A percentile compares a stretch with the other conserved stretches of the same genome.
Conservation (phyloP, 2,797 vertebrate species). For the Phaenicophaeus curvirostris region DNA sequence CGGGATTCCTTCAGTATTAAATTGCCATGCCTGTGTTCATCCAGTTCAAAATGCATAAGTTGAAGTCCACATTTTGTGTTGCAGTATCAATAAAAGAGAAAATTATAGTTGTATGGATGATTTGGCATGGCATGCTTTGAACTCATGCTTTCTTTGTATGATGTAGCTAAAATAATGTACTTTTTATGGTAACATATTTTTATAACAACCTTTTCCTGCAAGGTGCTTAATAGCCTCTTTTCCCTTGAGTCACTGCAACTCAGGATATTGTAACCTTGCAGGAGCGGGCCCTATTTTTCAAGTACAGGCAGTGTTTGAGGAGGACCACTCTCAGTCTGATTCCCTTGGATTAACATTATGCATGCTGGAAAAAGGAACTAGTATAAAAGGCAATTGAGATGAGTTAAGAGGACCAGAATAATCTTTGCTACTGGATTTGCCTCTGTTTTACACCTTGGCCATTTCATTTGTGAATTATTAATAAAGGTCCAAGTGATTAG, state of each 20-base stretch:
- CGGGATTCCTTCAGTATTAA: neutral
- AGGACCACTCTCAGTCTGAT: neutral
- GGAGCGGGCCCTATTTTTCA: neutral
- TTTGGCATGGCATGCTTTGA: neutral
- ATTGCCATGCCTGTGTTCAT: neutral
- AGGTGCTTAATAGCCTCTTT: neutral
- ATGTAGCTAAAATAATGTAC: neutral
- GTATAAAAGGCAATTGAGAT: neutral
- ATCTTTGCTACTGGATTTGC: neutral
- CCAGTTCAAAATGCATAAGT: neutral
- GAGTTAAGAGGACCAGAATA: neutral
- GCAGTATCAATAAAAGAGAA: neutral
- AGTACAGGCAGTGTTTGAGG: neutral
- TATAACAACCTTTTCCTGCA: neutral
- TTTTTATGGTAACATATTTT: neutral
- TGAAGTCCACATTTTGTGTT: neutral
- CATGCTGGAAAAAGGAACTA: neutral
- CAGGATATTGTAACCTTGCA: neutral
- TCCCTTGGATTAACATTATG: neutral
- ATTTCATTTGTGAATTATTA: conserved; percentile 5
- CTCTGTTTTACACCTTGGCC: conserved; percentile 25
- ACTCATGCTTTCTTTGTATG: neutral
- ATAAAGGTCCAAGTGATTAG: neutral
- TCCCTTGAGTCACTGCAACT: neutral
- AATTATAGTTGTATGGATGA: neutral